These are phyloP conservation scores for Pyxicephalus adspersus DNA, from an alignment of 2,113 vertebrate genomes.

Conservation along the genomic window DNA sequence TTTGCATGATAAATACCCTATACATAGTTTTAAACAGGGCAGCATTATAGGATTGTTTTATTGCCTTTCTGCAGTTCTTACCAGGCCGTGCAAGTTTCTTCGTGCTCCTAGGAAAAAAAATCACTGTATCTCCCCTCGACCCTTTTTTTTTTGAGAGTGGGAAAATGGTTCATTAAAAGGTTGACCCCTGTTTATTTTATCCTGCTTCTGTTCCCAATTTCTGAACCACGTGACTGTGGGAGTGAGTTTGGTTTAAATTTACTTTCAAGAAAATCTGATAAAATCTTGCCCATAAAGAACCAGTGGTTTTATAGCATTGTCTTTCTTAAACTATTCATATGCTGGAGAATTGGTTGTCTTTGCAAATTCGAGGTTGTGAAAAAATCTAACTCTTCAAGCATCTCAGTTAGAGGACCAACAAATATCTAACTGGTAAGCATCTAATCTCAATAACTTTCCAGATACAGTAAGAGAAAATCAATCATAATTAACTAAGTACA, in stretches of 20 bases:
- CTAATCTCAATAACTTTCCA: neutral
- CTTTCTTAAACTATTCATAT: constrained; percentile 48
- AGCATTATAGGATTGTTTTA: neutral
- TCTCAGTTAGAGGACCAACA: constrained; percentile 24
- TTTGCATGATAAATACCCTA: neutral
- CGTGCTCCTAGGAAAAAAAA: neutral
- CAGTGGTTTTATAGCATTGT: constrained; percentile 66
- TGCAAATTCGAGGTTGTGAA: constrained; percentile 30
- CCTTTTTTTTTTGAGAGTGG: constrained; percentile 40
- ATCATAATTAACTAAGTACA: neutral
- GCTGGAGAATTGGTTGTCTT: constrained; percentile 23
- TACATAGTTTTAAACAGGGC: no score
- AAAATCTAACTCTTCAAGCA: neutral
- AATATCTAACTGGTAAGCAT: constrained; percentile 48
- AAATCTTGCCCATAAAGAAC: constrained; percentile 72
- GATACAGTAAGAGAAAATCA: neutral
- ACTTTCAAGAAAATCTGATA: constrained; percentile 72
- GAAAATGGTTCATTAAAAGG: constrained; percentile 65
- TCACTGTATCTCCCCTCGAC: neutral
- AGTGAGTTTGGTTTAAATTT: constrained; percentile 83
- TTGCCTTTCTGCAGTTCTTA: constrained; percentile 47
- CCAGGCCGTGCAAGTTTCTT: constrained; percentile 3
- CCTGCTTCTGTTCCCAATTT: constrained; percentile 81
- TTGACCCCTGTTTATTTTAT: constrained; percentile 68
- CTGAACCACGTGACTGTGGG: constrained; percentile 83